phyloP scores from a whole-genome alignment of 2,888 invertebrate genomes.

The Pseudococcus jackbeardsleyi region DNA sequence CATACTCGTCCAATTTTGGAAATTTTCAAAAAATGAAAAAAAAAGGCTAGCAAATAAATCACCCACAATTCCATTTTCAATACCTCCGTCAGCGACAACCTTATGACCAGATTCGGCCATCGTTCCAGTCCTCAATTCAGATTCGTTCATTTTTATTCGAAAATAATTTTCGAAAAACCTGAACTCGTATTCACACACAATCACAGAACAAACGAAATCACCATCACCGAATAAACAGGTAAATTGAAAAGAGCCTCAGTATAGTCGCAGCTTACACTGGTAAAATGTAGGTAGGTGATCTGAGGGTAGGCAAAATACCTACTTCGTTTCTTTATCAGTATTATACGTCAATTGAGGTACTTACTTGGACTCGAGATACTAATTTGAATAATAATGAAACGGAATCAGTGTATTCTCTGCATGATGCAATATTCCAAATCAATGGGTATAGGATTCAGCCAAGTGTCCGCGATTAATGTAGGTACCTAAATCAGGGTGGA shows the following conservation, averaged over 20 bases:
- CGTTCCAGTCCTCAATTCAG: neutral
- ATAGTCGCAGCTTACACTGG: neutral
- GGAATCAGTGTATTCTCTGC: neutral
- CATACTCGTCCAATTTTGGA: too few relatives aligned
- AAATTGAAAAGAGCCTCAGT: neutral
- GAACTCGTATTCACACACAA: neutral
- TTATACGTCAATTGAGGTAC: neutral
- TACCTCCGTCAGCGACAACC: neutral
- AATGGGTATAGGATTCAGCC: neutral
- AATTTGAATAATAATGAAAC: neutral
- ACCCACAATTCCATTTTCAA: neutral
- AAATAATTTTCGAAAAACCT: neutral
- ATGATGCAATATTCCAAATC: neutral
- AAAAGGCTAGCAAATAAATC: neutral
- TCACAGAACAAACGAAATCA: neutral
- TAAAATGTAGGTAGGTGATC: neutral
- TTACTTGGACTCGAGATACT: conserved; percentile 12
- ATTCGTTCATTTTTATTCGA: neutral
- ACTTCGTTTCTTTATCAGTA: neutral
- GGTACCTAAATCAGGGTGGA: too few relatives aligned
- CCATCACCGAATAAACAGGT: neutral
- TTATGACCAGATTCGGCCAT: neutral
- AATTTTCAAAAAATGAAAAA: too few relatives aligned
- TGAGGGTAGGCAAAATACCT: neutral
- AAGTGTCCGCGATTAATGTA: neutral